A percentile compares a stretch with the other conserved stretches of the same genome.
Conservation (phyloP, 2,888 invertebrate species). For the Erebia palarica region DNA sequence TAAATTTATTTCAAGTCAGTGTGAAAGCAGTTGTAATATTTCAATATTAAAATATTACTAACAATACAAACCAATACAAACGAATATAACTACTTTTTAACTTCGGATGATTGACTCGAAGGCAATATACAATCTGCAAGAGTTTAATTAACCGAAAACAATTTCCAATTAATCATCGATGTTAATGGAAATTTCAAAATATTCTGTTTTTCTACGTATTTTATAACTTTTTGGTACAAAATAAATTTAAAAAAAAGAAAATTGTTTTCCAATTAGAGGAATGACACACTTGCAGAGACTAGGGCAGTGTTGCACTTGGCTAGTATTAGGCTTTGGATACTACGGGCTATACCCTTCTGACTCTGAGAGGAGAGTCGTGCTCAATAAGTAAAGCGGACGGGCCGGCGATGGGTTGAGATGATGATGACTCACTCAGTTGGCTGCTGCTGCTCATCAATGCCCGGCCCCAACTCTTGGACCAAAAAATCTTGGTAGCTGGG, state of each 20-base stretch:
- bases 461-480: too few species aligned
- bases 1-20: neutral
- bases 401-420: too few species aligned
- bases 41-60: neutral
- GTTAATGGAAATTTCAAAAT: constrained; percentile 1
- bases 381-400: too few species aligned
- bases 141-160: constrained; percentile 20
- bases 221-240: too few species aligned
- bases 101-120: constrained; percentile 9
- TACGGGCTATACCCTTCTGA: too few species aligned
- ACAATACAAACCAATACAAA: constrained; percentile 9
- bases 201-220: neutral
- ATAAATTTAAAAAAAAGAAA: neutral
- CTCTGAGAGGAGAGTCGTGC: too few species aligned
- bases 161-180: constrained; percentile 20
- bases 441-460: too few species aligned
- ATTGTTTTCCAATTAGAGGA: constrained; percentile 10
- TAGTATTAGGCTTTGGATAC: too few species aligned
- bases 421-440: too few species aligned
- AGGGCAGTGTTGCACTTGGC: too few species aligned
- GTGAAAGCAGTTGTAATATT: neutral
- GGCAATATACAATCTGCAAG: constrained; percentile 22
- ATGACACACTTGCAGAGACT: neutral
- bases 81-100: neutral
- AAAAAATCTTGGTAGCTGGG: too few species aligned